phyloP scores from a whole-genome alignment of 2,113 vertebrate species.

The Stigmatopora argus region DNA sequence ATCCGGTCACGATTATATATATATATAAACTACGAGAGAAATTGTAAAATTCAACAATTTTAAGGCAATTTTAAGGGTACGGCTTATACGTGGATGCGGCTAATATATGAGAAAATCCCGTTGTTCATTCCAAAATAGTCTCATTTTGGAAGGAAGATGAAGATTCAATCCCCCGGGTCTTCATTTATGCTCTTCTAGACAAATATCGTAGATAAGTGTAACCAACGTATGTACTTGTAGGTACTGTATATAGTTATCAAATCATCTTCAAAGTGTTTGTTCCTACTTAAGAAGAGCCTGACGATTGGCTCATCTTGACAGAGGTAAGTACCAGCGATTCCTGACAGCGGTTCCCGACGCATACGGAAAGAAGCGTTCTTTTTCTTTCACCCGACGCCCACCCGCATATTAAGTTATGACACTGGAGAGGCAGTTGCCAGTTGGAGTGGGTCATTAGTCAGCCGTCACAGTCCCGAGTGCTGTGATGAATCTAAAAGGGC shows the following conservation, averaged over 20 bases:
- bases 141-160: too few relatives aligned
- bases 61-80: too few relatives aligned
- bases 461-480: conserved; percentile 14
- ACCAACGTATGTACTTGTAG: too few relatives aligned
- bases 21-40: too few relatives aligned
- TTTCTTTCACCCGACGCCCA: conserved; percentile 3
- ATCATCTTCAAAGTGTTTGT: neutral
- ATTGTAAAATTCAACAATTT: too few relatives aligned
- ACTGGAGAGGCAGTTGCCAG: conserved; percentile 27
- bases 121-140: too few relatives aligned
- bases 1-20: too few relatives aligned
- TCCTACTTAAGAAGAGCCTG: neutral
- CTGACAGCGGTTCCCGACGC: neutral
- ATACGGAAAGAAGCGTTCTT: conserved; percentile 15
- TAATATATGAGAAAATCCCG: too few relatives aligned
- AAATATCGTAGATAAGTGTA: too few relatives aligned
- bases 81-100: too few relatives aligned
- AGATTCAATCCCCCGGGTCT: too few relatives aligned
- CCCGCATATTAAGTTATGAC: conserved; percentile 25
- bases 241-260: neutral
- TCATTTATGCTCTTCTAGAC: too few relatives aligned
- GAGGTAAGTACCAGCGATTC: neutral
- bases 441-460: conserved; percentile 22
- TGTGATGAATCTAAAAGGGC: conserved; percentile 30
- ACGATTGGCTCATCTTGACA: neutral